Conservation (phyloP, 2,797 vertebrate genomes). For the Enteromius fasciolatus region DNA sequence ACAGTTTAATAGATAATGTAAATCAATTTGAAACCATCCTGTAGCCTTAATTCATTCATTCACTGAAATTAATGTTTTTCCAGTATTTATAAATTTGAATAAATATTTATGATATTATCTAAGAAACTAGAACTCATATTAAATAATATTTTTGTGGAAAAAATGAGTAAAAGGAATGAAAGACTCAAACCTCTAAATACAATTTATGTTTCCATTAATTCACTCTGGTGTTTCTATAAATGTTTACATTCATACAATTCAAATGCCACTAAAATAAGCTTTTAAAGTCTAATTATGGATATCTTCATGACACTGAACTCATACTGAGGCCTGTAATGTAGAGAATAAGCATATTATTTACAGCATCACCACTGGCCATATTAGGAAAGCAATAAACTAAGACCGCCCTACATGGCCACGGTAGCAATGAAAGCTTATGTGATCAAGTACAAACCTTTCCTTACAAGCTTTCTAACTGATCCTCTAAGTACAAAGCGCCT, state of each 20-base stretch:
- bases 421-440: slow-evolving; percentile 75
- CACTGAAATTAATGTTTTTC: background rate
- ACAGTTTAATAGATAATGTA: background rate
- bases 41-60: background rate
- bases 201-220: background rate
- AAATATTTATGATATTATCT: background rate
- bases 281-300: background rate
- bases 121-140: background rate
- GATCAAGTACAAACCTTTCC: slow-evolving; percentile 75
- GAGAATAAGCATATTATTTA: slow-evolving; percentile 23
- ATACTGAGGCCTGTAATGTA: background rate
- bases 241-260: background rate
- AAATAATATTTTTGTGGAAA: background rate
- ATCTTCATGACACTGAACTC: background rate
- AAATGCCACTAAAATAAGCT: background rate
- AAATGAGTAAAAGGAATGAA: background rate
- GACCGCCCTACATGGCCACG: slow-evolving; percentile 69
- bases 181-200: background rate
- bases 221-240: background rate
- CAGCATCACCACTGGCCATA: slow-evolving; percentile 28
- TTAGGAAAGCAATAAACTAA: slow-evolving; percentile 49
- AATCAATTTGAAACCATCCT: background rate
- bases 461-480: slow-evolving; percentile 77
- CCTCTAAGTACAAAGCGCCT: slow-evolving; percentile 81
- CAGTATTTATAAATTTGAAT: background rate